phyloP scores from a whole-genome alignment of 1,140 invertebrate species.

The Temnothorax longispinosus region DNA sequence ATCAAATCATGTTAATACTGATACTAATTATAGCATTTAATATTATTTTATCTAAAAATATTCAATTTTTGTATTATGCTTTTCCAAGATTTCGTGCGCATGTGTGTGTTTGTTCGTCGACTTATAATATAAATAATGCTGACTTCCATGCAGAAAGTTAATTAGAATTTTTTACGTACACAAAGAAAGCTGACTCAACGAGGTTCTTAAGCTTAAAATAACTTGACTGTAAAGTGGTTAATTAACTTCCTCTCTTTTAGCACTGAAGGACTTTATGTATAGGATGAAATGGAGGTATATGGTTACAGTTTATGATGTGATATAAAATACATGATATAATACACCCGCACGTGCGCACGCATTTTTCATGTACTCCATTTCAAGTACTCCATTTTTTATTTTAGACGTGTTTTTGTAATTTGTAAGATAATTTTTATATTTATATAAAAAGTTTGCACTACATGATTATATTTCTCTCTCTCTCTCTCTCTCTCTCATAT shows the following conservation, averaged over 20 bases:
- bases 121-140: constrained; percentile 32
- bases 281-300: background rate
- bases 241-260: constrained; percentile 25
- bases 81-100: background rate
- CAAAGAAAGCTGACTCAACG: constrained; percentile 3
- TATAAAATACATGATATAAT: background rate
- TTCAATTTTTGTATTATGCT: background rate
- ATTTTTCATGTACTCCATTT: background rate
- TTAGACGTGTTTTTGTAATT: background rate
- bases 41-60: background rate
- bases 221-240: constrained; percentile 43
- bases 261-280: background rate
- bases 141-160: constrained; percentile 5
- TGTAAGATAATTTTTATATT: background rate
- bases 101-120: background rate
- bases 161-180: constrained; percentile 49
- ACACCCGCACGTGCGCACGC: background rate
- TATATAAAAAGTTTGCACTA: background rate
- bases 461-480: background rate
- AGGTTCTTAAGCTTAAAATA: constrained; percentile 44
- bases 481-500: background rate
- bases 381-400: background rate
- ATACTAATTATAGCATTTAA: background rate
- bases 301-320: background rate
- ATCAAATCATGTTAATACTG: background rate